Percentiles rank a stretch among this genome's conserved stretches.
These are phyloP conservation scores for Fulmarus glacialis DNA, from an alignment of 2,113 vertebrate genomes.

Conservation along the genomic window DNA sequence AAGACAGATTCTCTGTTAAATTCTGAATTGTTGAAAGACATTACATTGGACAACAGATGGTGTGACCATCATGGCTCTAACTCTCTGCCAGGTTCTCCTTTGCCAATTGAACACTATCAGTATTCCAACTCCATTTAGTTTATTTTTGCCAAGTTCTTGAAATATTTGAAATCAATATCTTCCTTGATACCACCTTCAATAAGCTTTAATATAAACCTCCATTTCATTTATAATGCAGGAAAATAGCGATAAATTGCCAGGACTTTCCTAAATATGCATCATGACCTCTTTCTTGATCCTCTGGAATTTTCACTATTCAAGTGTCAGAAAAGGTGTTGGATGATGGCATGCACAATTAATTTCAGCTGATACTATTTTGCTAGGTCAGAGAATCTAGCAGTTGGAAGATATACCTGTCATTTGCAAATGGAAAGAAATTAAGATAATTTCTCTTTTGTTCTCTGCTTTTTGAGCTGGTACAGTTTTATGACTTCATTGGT, in stretches of 20 bases:
- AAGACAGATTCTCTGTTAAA: neutral
- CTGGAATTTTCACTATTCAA: neutral
- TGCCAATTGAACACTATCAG: neutral
- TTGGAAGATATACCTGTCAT: neutral
- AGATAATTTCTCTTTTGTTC: neutral
- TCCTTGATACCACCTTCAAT: neutral
- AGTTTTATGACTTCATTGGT: neutral
- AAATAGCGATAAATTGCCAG: neutral
- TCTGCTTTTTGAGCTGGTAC: neutral
- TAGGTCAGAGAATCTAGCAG: neutral
- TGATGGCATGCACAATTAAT: neutral
- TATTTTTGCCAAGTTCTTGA: neutral
- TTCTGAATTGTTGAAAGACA: neutral
- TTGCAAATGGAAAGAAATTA: neutral
- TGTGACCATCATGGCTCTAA: neutral
- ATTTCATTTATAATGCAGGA: neutral
- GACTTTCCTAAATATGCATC: neutral
- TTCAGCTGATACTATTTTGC: neutral
- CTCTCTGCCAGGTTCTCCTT: neutral
- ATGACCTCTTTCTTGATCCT: neutral
- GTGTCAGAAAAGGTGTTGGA: neutral
- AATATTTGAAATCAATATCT: neutral
- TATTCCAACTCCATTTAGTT: neutral
- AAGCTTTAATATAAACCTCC: neutral
- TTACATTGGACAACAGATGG: neutral